Base-by-base conservation (phyloP, 92 coral and sea anemone species). In the Virgularia gustaviana region DNA sequence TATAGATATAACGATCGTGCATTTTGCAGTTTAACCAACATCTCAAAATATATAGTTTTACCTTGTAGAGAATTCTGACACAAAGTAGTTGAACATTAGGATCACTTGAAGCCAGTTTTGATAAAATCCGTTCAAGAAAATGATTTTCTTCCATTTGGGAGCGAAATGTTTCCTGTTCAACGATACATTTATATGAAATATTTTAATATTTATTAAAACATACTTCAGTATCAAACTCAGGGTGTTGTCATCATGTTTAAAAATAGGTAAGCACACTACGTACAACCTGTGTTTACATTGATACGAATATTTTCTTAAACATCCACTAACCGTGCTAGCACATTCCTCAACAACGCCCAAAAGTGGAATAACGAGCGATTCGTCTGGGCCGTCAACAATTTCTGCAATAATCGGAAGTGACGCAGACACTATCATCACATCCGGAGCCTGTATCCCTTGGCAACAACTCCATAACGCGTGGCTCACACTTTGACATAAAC, bases 381-480 rank as follows among this genome's bases (percentile, higher is more conserved):
- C 84, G 12, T 59, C 65, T 9, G 83, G 83, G 28, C 55, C 72
- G 29, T 64, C 85, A 77, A 91, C 76, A 49, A 91, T 71, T 24
- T 83, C 80, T 29, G 86, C 81, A 55, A 91, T 85, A 19, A 89
- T 78, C 9, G 89, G 81, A 6, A 91, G 83, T 2, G 92, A 90
- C 20, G 90, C 97, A 3, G 89, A 86, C 16, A 65, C 30, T 4
- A 22, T 36, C 13, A n/a, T 41, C 54, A 24, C 29, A 42, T 65
- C 72, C 29, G 41, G 49, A 11, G 61, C 76, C 44, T 96, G 89
- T 47, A 88, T 83, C 23, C 81, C 81, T 67, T 81, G 79, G 65
- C 96, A 86, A 47, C 92, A 91, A 72, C 96, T 89, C 97, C 97
- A 91, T 28, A 91, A 74, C 30, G 96, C 96, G 73, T 64, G 63